A percentile compares a stretch with the other conserved stretches of the same genome.
phyloP scores from a whole-genome alignment of 1,140 invertebrate genomes.

The Mya arenaria region DNA sequence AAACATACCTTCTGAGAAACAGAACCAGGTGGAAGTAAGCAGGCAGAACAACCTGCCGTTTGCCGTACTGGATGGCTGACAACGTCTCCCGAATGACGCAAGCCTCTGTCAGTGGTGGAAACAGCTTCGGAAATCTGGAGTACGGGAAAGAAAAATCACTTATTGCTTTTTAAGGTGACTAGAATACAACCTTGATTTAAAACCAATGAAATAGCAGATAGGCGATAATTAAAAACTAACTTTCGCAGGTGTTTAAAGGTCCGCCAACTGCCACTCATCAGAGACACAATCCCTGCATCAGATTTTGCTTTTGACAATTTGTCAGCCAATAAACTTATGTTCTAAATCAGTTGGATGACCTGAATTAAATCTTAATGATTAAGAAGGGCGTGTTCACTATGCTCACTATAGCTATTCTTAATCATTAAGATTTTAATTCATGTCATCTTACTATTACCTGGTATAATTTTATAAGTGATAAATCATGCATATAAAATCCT shows the following conservation, averaged over 20 bases:
- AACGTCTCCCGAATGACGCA: constrained; percentile 59
- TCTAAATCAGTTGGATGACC: too few relatives aligned
- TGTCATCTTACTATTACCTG: too few relatives aligned
- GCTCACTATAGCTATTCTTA: too few relatives aligned
- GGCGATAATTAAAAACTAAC: not conserved
- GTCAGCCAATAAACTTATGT: too few relatives aligned
- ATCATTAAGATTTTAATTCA: too few relatives aligned
- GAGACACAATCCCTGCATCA: not conserved
- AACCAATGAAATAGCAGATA: not conserved
- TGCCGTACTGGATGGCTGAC: constrained; percentile 56
- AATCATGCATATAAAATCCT: too few relatives aligned
- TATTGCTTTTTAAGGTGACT: not conserved
- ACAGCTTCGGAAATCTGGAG: constrained; percentile 62
- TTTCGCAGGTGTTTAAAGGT: not conserved
- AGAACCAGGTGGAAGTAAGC: constrained; percentile 44
- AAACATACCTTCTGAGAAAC: constrained; percentile 58
- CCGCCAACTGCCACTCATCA: not conserved
- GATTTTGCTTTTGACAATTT: not conserved
- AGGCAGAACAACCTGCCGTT: constrained; percentile 54
- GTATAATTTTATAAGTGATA: too few relatives aligned
- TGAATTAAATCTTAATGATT: too few relatives aligned
- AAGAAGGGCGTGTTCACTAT: too few relatives aligned
- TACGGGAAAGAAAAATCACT: not conserved
- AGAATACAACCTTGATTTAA: not conserved
- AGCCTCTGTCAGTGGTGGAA: constrained; percentile 59